phyloP scores from a whole-genome alignment of 2,113 vertebrate species.

The Toxostoma redivivum region DNA sequence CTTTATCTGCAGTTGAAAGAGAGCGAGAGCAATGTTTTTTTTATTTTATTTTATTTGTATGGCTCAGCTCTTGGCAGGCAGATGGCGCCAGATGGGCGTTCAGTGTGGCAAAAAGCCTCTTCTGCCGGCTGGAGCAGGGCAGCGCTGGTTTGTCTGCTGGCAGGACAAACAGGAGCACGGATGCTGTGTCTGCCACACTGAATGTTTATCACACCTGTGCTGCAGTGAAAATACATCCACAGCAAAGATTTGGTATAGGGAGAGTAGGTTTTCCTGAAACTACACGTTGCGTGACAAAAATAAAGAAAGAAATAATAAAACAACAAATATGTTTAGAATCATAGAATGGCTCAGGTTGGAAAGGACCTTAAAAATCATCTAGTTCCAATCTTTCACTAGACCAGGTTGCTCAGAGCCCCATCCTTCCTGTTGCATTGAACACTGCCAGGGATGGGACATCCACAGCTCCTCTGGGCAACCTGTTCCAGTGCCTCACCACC shows the following conservation, averaged over 20 bases:
- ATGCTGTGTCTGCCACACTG: not conserved
- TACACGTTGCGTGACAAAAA: fast-evolving
- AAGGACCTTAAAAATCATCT: not conserved
- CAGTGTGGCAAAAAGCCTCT: not conserved
- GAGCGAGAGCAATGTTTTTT: not conserved
- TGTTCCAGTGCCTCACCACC: not conserved
- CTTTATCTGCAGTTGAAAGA: not conserved
- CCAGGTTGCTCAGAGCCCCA: not conserved
- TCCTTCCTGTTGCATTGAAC: not conserved
- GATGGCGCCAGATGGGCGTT: not conserved
- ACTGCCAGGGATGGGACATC: too few species aligned
- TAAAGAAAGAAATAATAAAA: not conserved
- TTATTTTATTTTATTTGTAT: not conserved
- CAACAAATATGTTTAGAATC: not conserved
- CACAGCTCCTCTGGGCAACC: not conserved
- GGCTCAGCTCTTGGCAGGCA: not conserved
- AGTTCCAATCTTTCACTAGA: not conserved
- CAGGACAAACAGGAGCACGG: too few species aligned
- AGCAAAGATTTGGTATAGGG: not conserved
- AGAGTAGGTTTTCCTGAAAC: not conserved
- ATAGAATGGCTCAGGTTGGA: not conserved
- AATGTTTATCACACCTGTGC: not conserved
- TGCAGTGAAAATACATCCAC: not conserved
- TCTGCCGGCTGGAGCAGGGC: not conserved
- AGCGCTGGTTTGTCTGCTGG: fast-evolving